These are phyloP conservation scores for Rhodinocichla rosea DNA, from an alignment of 2,113 vertebrate genomes.

Conservation along the genomic window DNA sequence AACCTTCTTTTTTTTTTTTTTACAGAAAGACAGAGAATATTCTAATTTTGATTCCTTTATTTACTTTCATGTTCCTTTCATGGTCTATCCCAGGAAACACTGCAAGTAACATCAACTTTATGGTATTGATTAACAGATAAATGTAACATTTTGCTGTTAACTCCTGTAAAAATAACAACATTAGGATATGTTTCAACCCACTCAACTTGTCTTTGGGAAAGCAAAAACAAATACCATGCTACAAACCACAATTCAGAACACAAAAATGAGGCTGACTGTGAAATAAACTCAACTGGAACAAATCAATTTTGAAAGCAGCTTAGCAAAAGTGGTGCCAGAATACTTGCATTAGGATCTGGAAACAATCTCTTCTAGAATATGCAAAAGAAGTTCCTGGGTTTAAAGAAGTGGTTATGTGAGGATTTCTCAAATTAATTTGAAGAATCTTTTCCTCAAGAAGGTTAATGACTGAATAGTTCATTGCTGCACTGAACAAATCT, in stretches of 20 bases:
- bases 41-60: background rate
- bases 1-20: background rate
- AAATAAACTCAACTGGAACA: conserved; percentile 46
- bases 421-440: background rate
- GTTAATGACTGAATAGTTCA: background rate
- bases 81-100: background rate
- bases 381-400: conserved; percentile 13
- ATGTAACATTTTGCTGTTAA: background rate
- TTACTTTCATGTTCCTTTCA: background rate
- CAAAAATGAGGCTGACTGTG: background rate
- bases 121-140: background rate
- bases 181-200: background rate
- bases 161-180: background rate
- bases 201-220: background rate
- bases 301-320: conserved; percentile 48
- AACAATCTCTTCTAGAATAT: conserved; percentile 25
- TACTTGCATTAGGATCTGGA: conserved; percentile 41
- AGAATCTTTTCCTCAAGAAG: background rate
- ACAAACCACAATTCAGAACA: background rate
- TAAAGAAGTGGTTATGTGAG: background rate
- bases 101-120: background rate
- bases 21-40: background rate
- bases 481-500: background rate
- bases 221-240: background rate
- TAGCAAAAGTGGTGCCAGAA: conserved; percentile 48